A percentile compares a stretch with the other conserved stretches of the same genome.
Conservation (phyloP, 2,888 invertebrate genomes). For the Chloroclystis v-ata region DNA sequence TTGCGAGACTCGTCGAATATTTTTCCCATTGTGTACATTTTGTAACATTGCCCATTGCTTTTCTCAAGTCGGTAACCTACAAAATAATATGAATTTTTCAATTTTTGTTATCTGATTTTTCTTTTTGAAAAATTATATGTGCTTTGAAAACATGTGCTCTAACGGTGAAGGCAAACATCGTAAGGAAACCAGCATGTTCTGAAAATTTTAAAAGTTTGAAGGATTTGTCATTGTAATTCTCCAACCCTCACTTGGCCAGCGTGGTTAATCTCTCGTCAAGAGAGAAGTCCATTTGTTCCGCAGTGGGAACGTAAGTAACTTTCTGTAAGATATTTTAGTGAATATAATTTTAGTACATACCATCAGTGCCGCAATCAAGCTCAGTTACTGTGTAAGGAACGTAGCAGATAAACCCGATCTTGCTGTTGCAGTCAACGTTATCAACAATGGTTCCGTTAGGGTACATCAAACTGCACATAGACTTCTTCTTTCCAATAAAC, state of each 20-base stretch:
- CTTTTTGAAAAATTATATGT: no score
- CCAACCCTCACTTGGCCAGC: no score
- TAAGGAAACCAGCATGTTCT: no score
- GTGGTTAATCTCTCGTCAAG: no score
- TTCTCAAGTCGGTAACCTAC: not conserved
- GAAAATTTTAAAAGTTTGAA: no score
- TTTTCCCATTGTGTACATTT: not conserved
- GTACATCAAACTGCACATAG: not conserved
- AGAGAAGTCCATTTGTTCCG: no score
- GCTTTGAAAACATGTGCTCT: no score
- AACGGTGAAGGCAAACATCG: no score
- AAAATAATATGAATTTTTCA: not conserved
- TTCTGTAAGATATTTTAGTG: no score
- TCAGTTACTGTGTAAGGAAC: not conserved
- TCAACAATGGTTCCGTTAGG: not conserved
- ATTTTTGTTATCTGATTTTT: no score
- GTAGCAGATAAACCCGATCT: not conserved
- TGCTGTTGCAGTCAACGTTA: not conserved
- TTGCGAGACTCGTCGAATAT: not conserved
- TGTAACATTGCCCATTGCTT: not conserved
- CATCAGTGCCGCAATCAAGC: not conserved
- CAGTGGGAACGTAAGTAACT: no score
- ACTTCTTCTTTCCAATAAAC: not conserved
- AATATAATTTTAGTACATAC: not conserved
- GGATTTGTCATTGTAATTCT: no score